Percentiles rank a stretch among this genome's conserved stretches.
phyloP scores from a whole-genome alignment of 2,888 invertebrate species.

The Drosophila recens region DNA sequence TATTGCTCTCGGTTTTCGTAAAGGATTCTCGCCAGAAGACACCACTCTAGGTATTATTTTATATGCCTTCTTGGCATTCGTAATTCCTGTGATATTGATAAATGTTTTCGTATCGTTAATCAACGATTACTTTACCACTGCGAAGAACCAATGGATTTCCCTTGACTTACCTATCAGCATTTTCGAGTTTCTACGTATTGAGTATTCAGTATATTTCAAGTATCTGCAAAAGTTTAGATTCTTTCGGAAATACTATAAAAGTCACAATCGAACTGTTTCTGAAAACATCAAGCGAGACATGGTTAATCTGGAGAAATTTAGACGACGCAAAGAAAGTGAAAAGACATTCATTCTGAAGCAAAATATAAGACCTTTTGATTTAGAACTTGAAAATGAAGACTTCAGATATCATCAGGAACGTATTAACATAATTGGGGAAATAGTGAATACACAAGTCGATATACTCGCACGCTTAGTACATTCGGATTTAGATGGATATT shows the following conservation, averaged over 20 bases:
- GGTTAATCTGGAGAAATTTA: not conserved
- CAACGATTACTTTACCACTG: constrained; percentile 69
- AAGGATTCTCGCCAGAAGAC: constrained; percentile 54
- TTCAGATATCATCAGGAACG: constrained; percentile 23
- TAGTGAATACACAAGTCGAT: constrained; percentile 53
- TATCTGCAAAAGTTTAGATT: constrained; percentile 21
- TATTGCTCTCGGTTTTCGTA: constrained; percentile 76
- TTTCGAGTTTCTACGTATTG: constrained; percentile 70
- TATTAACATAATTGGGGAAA: constrained; percentile 38
- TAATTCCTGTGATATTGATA: constrained; percentile 72
- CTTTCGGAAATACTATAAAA: too few species aligned
- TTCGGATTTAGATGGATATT: constrained; percentile 2
- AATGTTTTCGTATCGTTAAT: constrained; percentile 80
- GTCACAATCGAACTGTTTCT: constrained; percentile 41
- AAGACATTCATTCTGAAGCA: not conserved
- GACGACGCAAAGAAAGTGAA: not conserved
- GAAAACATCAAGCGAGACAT: constrained; percentile 48
- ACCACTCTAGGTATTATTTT: constrained; percentile 71
- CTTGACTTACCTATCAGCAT: constrained; percentile 58
- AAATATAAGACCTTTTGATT: constrained; percentile 1
- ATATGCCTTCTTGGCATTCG: constrained; percentile 69
- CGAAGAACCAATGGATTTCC: constrained; percentile 57
- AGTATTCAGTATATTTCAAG: constrained; percentile 36
- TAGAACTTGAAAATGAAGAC: constrained; percentile 15
- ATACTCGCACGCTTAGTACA: constrained; percentile 24